Percentiles rank a stretch among this genome's conserved stretches.
phyloP scores from a whole-genome alignment of 1,140 invertebrate species.

The Pogonomyrmex californicus region DNA sequence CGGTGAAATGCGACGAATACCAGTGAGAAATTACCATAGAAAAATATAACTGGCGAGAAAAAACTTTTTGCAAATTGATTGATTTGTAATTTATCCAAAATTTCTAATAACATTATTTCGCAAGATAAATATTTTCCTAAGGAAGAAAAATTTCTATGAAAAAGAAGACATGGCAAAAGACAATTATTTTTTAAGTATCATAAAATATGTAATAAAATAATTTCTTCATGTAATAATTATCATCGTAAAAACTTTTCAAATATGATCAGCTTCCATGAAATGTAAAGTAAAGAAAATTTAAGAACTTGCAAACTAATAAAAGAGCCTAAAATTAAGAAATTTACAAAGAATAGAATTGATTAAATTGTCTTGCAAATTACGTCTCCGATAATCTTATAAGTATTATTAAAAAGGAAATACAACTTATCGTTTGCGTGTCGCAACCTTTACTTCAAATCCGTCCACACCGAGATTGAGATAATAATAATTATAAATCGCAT shows the following conservation, averaged over 20 bases:
- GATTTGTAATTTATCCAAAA: neutral
- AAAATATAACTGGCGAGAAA: neutral
- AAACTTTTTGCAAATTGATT: neutral
- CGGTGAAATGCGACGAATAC: neutral
- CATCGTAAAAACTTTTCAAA: neutral
- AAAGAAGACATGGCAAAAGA: neutral
- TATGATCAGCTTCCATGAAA: neutral
- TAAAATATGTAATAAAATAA: neutral
- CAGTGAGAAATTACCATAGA: neutral
- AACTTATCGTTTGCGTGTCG: neutral
- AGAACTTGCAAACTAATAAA: neutral
- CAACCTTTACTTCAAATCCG: neutral
- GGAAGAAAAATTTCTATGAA: neutral
- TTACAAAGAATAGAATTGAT: neutral
- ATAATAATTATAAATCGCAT: neutral
- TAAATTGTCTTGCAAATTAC: neutral
- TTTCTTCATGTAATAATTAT: neutral
- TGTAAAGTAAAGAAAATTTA: neutral
- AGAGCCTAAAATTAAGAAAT: neutral
- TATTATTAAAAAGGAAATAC: neutral
- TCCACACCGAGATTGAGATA: neutral
- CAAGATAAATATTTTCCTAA: neutral
- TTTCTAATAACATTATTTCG: neutral
- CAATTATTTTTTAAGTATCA: neutral
- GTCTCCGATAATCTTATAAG: neutral